These are phyloP conservation scores for Antennarius striatus DNA, from an alignment of 2,113 vertebrate species.

Conservation along the genomic window DNA sequence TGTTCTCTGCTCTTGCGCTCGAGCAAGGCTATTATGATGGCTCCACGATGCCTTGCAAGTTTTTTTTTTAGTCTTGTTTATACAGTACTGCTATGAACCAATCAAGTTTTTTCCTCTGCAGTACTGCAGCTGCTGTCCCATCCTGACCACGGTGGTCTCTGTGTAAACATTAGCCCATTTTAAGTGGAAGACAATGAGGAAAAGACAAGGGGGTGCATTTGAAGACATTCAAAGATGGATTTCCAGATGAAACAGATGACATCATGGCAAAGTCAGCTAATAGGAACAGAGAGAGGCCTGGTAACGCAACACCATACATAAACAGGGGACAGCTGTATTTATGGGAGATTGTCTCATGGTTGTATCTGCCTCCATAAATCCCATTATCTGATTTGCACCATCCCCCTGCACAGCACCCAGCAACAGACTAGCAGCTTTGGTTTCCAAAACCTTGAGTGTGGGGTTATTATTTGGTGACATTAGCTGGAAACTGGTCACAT, in stretches of 20 bases:
- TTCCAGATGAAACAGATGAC: slow-evolving; percentile 74
- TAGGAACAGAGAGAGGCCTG: slow-evolving; percentile 64
- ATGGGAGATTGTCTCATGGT: slow-evolving; percentile 71
- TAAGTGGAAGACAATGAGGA: slow-evolving; percentile 75
- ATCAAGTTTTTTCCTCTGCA: slow-evolving; percentile 51
- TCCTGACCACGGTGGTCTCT: slow-evolving; percentile 70
- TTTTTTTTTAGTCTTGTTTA: slow-evolving; percentile 52
- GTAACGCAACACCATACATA: slow-evolving; percentile 77
- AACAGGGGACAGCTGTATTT: slow-evolving; percentile 82
- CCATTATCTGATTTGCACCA: slow-evolving; percentile 74
- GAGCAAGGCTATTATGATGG: slow-evolving; percentile 46
- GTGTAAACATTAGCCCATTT: slow-evolving; percentile 68
- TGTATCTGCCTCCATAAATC: slow-evolving; percentile 71
- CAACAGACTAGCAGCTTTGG: slow-evolving; percentile 45
- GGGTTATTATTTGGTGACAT: slow-evolving; percentile 36
- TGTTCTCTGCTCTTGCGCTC: slow-evolving; percentile 37
- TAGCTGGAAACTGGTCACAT: slow-evolving; percentile 37
- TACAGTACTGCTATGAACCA: slow-evolving; percentile 55
- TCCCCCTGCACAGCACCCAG: slow-evolving; percentile 43
- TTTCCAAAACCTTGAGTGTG: slow-evolving; percentile 32
- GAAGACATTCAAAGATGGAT: slow-evolving; percentile 71
- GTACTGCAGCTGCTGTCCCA: slow-evolving; percentile 67
- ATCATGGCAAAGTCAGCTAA: slow-evolving; percentile 77
- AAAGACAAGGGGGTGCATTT: slow-evolving; percentile 57
- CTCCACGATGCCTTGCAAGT: slow-evolving; percentile 43